Evolutionary conservation across 2,797 vertebrate genomes (phyloP), one percentile per base, ranked within the genome.

Genomic region (Spatula clypeata): DNA sequence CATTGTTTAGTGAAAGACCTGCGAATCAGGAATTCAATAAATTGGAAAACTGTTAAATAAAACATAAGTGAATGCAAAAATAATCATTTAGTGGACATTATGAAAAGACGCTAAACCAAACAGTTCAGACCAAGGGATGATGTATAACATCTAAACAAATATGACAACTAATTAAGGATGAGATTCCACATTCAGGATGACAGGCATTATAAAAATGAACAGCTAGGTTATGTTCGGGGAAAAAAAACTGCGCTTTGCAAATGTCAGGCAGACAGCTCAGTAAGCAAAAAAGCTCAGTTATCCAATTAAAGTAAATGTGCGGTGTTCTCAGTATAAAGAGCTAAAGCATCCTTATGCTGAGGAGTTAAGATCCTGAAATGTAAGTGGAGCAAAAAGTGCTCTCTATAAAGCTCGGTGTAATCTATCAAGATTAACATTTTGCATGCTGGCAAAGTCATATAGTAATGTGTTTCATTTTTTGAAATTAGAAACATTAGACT

Each of bases 291-390:
- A 93, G 44, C 96, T 96, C 92, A 70, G 93, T 96, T 97, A 96
- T 90, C 96, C 96, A 97, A 97, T 97, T 96, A 97, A 96, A 97
- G 95, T 95, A 96, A 96, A 97, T 96, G 95, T 90, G 92, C 88
- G 93, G 66, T 93, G 86, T 93, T 97, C 94, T 96, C 88, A 40
- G 17, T 88, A 93, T 95, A 88, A 97, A 96, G 74, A 94, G 82
- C 85, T 88, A 90, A 96, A 95, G 62, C 79, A 86, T 96, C 95
- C 90, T 94, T 88, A 90, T 82, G 88, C 88, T 69, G 64, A 97
- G 67, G 88, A 96, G 89, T 93, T 95, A 90, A 94, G 93, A 88
- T 92, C 47, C 76, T 95, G 96, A 94, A 95, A 96, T 94, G 88
- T 80, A 94, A 84, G 95, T 93, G 77, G 74, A 90, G 71, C 51